These are phyloP conservation scores for Anaspis maculata DNA, from an alignment of 2,888 invertebrate species.

Conservation along the genomic window DNA sequence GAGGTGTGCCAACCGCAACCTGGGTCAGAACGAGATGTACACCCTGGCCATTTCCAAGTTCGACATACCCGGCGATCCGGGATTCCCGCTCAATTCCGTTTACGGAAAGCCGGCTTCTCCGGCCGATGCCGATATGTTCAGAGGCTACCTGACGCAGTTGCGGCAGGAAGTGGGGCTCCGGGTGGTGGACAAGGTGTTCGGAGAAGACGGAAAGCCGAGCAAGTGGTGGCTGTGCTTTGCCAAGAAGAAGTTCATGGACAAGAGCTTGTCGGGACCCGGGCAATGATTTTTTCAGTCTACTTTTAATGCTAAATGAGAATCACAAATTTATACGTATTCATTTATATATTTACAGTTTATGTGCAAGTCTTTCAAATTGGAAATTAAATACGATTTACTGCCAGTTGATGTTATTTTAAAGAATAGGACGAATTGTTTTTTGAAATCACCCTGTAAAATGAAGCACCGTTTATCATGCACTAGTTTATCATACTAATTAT, in stretches of 20 bases:
- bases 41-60: conserved; percentile 89
- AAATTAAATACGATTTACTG: no score
- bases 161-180: conserved; percentile 91
- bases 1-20: conserved; percentile 79
- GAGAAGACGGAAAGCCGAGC: conserved; percentile 88
- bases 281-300: conserved; percentile 46
- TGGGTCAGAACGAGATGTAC: conserved; percentile 94
- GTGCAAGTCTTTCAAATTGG: no score
- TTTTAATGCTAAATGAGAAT: no score
- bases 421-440: no score
- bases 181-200: conserved; percentile 87
- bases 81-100: conserved; percentile 69
- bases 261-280: conserved; percentile 85
- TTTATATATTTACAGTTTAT: no score
- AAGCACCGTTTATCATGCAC: no score
- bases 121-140: conserved; percentile 81
- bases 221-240: conserved; percentile 99
- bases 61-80: conserved; percentile 92
- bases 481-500: no score
- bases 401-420: no score
- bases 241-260: conserved; percentile 99
- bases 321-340: no score
- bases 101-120: conserved; percentile 77
- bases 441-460: no score
- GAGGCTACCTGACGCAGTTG: conserved; percentile 87